Evolutionary conservation across 53 echinoderm and acorn worm genomes (phyloP).

Genomic region (Apostichopus leukothele): DNA sequence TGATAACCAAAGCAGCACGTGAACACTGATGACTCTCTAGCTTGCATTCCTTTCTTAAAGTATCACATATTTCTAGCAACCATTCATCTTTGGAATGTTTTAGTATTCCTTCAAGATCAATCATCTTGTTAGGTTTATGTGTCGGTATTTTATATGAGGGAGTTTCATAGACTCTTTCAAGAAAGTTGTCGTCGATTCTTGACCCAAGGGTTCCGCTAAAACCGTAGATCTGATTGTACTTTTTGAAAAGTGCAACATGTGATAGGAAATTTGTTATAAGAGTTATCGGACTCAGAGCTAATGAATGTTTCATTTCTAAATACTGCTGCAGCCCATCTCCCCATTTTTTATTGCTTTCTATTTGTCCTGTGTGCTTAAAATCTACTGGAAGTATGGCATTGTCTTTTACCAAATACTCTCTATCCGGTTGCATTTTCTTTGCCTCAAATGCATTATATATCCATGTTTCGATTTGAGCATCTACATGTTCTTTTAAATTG

Average conservation of each 20-base stretch:
- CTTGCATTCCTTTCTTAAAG: neutral
- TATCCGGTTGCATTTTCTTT: neutral
- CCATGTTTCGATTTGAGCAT: neutral
- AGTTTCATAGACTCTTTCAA: neutral
- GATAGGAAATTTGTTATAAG: neutral
- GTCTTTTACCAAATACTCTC: neutral
- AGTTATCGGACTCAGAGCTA: neutral
- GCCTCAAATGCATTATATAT: slow-evolving; percentile 7
- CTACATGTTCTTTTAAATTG: neutral
- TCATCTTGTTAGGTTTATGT: neutral
- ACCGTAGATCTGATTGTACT: neutral
- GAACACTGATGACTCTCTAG: neutral
- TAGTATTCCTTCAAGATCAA: neutral
- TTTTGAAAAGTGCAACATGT: neutral
- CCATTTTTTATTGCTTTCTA: slow-evolving; percentile 11
- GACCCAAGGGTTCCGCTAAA: neutral
- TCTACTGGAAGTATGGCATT: neutral
- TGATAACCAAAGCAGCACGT: neutral
- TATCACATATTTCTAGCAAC: neutral
- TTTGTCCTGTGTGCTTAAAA: neutral
- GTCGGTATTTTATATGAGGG: neutral
- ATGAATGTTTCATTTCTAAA: neutral
- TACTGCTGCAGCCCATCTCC: neutral
- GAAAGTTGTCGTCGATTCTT: neutral
- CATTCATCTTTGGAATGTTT: neutral